Percentiles rank a stretch among this genome's conserved stretches.
Evolutionary conservation across 2,113 vertebrate genomes (phyloP).

Genomic region (Planiliza haematocheilus): DNA sequence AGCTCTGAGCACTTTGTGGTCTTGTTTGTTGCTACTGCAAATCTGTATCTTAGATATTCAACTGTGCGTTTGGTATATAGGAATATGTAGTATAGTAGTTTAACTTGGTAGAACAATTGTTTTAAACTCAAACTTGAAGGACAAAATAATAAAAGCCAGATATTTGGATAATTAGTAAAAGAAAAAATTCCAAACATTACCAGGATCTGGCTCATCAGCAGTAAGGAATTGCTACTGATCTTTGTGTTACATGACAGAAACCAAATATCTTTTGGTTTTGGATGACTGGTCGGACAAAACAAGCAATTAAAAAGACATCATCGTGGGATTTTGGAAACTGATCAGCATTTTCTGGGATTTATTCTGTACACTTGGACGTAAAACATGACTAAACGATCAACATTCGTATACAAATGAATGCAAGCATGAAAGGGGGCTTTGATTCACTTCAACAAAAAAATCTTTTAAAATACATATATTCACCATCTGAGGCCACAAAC

Average conservation of each 20-base stretch:
- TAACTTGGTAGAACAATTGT: neutral
- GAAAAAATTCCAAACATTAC: no score
- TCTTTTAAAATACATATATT: neutral
- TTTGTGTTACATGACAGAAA: neutral
- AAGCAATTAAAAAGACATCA: neutral
- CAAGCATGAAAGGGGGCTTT: neutral
- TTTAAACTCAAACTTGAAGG: neutral
- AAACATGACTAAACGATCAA: neutral
- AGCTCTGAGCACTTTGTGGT: constrained; percentile 30
- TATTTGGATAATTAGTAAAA: neutral
- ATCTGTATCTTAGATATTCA: constrained; percentile 24
- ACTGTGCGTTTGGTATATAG: constrained; percentile 1
- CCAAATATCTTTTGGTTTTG: constrained; percentile 1
- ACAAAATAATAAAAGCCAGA: neutral
- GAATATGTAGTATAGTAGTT: no score
- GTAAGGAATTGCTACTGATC: neutral
- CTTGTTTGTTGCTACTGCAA: constrained; percentile 25
- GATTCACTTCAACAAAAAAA: neutral
- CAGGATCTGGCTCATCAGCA: neutral
- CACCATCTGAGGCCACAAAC: neutral
- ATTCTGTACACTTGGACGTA: neutral
- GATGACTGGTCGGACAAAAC: constrained; percentile 6
- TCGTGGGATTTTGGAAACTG: neutral
- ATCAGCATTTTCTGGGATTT: constrained; percentile 1
- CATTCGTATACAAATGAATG: neutral